A percentile compares a stretch with the other conserved stretches of the same genome.
These are phyloP conservation scores for Spea multiplicata DNA, from an alignment of 2,113 vertebrate genomes.

Conservation along the genomic window DNA sequence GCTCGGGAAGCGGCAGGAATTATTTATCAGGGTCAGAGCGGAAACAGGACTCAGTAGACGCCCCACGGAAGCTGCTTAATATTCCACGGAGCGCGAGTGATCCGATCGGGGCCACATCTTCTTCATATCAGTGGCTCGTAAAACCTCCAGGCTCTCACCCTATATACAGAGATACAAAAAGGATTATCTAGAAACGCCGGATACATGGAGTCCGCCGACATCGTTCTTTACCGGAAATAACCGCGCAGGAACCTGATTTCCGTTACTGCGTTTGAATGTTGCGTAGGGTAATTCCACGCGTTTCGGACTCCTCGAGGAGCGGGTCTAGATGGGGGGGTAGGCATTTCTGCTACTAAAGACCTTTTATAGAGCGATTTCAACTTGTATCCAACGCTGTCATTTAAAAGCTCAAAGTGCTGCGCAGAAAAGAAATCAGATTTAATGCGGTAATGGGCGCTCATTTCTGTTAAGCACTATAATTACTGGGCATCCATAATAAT, in stretches of 20 bases:
- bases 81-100: neutral
- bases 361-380: neutral
- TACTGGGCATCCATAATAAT: neutral
- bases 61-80: neutral
- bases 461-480: conserved; percentile 21
- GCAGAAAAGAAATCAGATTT: neutral
- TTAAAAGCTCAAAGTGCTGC: neutral
- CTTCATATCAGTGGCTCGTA: no score
- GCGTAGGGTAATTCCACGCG: no score
- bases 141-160: no score
- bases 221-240: no score
- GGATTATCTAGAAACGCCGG: no score
- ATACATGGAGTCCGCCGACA: no score
- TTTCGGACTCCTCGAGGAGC: neutral
- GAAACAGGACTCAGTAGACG: neutral
- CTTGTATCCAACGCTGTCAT: neutral
- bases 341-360: neutral
- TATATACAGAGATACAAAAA: no score
- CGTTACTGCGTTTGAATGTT: no score
- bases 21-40: conserved; percentile 3
- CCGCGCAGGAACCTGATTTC: no score
- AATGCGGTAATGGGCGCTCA: conserved; percentile 1
- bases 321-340: neutral
- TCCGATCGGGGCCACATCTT: no score
- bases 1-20: neutral